Percentiles rank a stretch among this genome's conserved stretches.
phyloP scores from a whole-genome alignment of 1,140 invertebrate species.

The Andricus grossulariae region DNA sequence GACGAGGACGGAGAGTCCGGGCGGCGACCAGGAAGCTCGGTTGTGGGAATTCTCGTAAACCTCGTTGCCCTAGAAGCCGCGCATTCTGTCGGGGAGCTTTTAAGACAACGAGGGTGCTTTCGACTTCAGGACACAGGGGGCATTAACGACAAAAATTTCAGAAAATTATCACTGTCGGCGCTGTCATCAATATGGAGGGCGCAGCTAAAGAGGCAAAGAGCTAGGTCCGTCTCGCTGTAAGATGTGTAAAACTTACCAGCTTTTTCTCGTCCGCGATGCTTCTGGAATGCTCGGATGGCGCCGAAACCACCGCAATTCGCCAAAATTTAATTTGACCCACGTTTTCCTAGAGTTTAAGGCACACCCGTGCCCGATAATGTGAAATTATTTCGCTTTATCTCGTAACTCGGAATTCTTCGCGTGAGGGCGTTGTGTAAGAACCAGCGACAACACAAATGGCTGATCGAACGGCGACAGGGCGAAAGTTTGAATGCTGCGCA shows the following conservation, averaged over 20 bases:
- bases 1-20: slow-evolving; percentile 37
- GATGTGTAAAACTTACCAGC: slow-evolving; percentile 41
- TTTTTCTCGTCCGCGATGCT: slow-evolving; percentile 2
- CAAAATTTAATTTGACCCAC: neutral
- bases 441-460: slow-evolving; percentile 49
- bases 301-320: no score
- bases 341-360: neutral
- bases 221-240: slow-evolving; percentile 45
- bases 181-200: slow-evolving; percentile 82
- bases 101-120: slow-evolving; percentile 77
- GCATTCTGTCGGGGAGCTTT: slow-evolving; percentile 77
- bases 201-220: slow-evolving; percentile 57
- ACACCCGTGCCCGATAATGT: slow-evolving; percentile 36
- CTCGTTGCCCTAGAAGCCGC: slow-evolving; percentile 62
- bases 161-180: slow-evolving; percentile 83
- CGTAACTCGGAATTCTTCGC: slow-evolving; percentile 76
- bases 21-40: slow-evolving; percentile 34
- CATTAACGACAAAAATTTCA: slow-evolving; percentile 83
- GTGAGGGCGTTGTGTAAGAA: slow-evolving; percentile 78
- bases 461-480: slow-evolving; percentile 5
- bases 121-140: slow-evolving; percentile 80
- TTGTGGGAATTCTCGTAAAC: neutral
- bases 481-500: slow-evolving; percentile 28
- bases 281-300: neutral
- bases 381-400: slow-evolving; percentile 61